Evolutionary conservation across 2,888 invertebrate genomes (phyloP).

Genomic region (Nebria brevicollis): DNA sequence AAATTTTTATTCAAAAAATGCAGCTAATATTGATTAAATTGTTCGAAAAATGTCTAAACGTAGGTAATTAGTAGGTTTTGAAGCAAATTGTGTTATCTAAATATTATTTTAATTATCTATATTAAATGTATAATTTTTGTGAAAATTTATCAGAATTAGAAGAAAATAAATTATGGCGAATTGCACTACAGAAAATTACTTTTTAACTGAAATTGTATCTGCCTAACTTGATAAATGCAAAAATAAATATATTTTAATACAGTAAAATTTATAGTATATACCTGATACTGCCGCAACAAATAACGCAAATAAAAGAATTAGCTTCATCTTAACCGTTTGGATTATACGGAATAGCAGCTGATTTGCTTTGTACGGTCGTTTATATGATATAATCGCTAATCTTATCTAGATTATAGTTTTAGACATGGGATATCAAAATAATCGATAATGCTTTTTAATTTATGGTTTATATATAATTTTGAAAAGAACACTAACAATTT

Average conservation of each 20-base stretch:
- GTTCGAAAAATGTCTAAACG: too few relatives aligned
- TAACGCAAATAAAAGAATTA: slow-evolving; percentile 16
- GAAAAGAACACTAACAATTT: too few relatives aligned
- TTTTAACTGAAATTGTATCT: too few relatives aligned
- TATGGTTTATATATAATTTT: background rate
- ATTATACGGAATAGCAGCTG: slow-evolving; percentile 8
- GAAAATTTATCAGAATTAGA: too few relatives aligned
- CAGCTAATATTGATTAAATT: too few relatives aligned
- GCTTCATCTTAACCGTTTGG: slow-evolving; percentile 17
- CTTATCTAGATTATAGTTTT: background rate
- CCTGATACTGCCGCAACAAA: slow-evolving; percentile 18
- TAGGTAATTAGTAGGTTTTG: too few relatives aligned
- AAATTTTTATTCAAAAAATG: too few relatives aligned
- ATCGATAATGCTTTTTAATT: background rate
- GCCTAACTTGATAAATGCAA: background rate
- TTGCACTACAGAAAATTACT: too few relatives aligned
- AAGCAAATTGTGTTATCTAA: too few relatives aligned
- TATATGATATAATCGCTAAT: background rate
- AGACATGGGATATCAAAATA: background rate
- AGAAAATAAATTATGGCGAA: too few relatives aligned
- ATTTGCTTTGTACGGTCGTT: background rate
- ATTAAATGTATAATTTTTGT: too few relatives aligned
- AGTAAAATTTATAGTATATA: slow-evolving; percentile 2
- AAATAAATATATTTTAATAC: background rate
- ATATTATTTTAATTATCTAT: too few relatives aligned